Base-by-base conservation (phyloP, 1,140 invertebrate species). In the Neodiprion lecontei region DNA sequence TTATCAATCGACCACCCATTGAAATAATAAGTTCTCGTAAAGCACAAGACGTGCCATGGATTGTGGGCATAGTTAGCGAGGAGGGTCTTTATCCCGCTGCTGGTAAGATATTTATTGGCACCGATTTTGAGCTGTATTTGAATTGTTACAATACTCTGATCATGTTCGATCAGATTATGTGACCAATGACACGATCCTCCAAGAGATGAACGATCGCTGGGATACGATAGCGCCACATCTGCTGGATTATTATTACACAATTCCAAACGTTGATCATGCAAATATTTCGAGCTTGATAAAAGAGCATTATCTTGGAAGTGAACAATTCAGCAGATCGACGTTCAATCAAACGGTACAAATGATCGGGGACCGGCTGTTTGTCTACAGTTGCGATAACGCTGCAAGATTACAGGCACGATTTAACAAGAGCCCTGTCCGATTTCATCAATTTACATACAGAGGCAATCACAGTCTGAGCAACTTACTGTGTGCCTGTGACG, bases 161-260 rank as follows among this genome's bases (percentile, higher is more conserved):
- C 17, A 21, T 21, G 17, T 21, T 21, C 17, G 17, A 21, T 53
- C 78, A 92, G 91, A 86, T 61, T 92, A 91, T 71, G 82, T 89
- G 69, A 73, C 80, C 7, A 81, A 90, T 3, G 81, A 88, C 2
- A 73, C 80, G 17, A 76, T 86, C 9, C 76, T 93, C 14, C 75
- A 85, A 12, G 86, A 91, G 14, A 75, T 93, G n/a, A 89, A 92
- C 68, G 79, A 88, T 1, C 87, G 89, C 48, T 93, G 92, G 92
- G 84, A 91, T 8, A 80, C 88, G 67, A 82, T 93, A 5, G 89
- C 89, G 2, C 90, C 91, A 17, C 80, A 88, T 77, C 86, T 91
- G 8, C 89, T 93, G 9, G 91, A 92, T 77, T 92, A 89, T 78
- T 91, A 93, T 75, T 88, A 92, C 76, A 92, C 91, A 0, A 75